Percentiles rank a stretch among this genome's conserved stretches.
Conservation (phyloP, 2,113 vertebrate genomes). For the Pionites leucogaster region DNA sequence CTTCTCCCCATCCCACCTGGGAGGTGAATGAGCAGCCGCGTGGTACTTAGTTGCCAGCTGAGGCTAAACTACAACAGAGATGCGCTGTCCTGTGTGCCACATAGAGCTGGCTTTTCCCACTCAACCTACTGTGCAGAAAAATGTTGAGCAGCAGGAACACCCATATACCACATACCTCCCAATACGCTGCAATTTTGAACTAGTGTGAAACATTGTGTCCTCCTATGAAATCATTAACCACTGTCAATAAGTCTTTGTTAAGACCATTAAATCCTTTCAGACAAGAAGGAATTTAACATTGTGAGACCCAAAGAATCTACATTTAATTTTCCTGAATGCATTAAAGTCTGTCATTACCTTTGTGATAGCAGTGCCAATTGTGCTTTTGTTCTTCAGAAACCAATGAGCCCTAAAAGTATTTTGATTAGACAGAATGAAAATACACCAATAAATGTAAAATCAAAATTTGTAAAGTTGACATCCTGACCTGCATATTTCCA, state of each 20-base stretch:
- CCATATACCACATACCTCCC: background rate
- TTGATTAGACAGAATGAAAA: background rate
- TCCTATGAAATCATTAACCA: background rate
- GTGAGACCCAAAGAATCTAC: background rate
- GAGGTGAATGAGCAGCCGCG: background rate
- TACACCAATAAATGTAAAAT: background rate
- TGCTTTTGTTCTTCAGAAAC: background rate
- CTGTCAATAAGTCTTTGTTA: background rate
- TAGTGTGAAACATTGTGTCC: background rate
- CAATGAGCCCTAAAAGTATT: background rate
- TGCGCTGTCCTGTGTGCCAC: background rate
- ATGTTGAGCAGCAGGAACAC: background rate
- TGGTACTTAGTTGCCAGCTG: background rate
- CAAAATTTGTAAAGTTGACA: background rate
- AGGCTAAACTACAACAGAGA: background rate
- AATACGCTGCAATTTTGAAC: background rate
- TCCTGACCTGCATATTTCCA: background rate
- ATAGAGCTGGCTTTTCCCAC: background rate
- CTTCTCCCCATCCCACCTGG: background rate
- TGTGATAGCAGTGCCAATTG: background rate
- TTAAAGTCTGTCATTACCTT: background rate
- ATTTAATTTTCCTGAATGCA: background rate
- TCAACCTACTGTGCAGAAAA: background rate
- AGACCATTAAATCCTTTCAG: background rate
- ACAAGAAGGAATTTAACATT: background rate